phyloP scores from a whole-genome alignment of 2,797 vertebrate genomes.

The Mormyrops attenuatus region DNA sequence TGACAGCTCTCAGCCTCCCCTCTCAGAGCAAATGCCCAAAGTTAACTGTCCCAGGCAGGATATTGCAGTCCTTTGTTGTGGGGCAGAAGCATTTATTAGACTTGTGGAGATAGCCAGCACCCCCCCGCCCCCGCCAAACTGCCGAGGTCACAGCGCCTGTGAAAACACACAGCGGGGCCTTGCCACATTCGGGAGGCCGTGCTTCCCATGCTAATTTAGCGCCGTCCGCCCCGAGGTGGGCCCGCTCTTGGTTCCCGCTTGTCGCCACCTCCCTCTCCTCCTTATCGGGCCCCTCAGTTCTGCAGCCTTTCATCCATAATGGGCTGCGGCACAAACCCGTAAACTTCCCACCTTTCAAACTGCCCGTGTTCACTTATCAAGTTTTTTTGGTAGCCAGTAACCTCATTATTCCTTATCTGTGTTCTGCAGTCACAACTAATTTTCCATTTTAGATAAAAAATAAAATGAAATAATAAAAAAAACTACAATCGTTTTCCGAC shows the following conservation, averaged over 20 bases:
- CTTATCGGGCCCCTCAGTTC: neutral
- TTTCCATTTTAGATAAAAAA: neutral
- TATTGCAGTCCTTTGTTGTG: conserved; percentile 43
- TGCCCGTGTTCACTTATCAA: neutral
- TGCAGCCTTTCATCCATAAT: neutral
- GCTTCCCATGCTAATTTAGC: conserved; percentile 40
- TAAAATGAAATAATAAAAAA: neutral
- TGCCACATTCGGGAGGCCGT: conserved; percentile 33
- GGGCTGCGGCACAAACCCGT: neutral
- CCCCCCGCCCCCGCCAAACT: neutral
- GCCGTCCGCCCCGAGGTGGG: conserved; percentile 23
- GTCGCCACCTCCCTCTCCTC: neutral
- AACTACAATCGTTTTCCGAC: no score
- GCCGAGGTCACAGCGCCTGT: conserved; percentile 31
- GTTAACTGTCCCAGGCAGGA: conserved; percentile 33
- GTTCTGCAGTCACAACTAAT: conserved; percentile 3
- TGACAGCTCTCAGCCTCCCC: conserved; percentile 15
- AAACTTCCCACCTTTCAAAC: conserved; percentile 8
- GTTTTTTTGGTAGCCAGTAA: neutral
- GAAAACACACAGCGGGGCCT: conserved; percentile 34
- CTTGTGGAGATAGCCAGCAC: conserved; percentile 33
- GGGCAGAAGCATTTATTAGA: conserved; percentile 45
- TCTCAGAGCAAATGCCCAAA: conserved; percentile 17
- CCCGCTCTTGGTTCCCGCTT: conserved; percentile 8
- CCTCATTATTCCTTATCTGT: neutral